Conservation (phyloP, 2,797 vertebrate species). For the Menidia menidia region DNA sequence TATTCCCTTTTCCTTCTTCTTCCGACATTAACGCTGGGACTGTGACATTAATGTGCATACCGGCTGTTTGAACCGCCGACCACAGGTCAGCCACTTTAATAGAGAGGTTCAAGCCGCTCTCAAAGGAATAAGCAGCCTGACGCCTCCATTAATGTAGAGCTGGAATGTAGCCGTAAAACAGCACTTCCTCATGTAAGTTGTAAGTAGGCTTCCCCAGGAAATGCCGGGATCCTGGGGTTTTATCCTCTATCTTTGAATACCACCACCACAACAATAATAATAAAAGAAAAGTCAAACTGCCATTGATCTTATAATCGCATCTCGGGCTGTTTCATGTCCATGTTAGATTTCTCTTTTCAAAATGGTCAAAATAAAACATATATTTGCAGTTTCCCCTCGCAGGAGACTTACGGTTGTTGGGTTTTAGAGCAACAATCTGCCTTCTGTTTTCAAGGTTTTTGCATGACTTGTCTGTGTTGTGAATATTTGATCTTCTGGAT, state of each 20-base stretch:
- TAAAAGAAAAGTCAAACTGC: constrained; percentile 15
- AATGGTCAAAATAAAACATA: not conserved
- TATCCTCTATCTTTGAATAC: constrained; percentile 46
- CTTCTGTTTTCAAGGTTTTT: constrained; percentile 39
- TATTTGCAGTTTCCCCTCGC: no score
- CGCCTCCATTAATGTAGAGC: constrained; percentile 82
- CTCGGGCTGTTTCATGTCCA: constrained; percentile 26
- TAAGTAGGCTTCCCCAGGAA: constrained; percentile 58
- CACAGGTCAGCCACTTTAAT: constrained; percentile 84
- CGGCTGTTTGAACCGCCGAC: constrained; percentile 78
- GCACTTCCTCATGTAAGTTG: constrained; percentile 74
- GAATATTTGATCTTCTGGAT: constrained; percentile 74
- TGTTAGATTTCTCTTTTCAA: constrained; percentile 23
- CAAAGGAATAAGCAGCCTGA: constrained; percentile 76
- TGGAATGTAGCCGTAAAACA: constrained; percentile 83
- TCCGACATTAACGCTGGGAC: constrained; percentile 63
- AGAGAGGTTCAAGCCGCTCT: constrained; percentile 82
- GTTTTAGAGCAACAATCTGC: constrained; percentile 19
- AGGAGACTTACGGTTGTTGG: not conserved
- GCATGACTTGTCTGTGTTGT: constrained; percentile 63
- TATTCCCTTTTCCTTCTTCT: constrained; percentile 77
- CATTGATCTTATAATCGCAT: constrained; percentile 8
- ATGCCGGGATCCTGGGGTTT: constrained; percentile 46
- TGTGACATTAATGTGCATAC: constrained; percentile 80
- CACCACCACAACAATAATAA: constrained; percentile 8